Percentiles rank a stretch among this genome's conserved stretches.
phyloP scores from a whole-genome alignment of 2,888 invertebrate species.

The Phania funesta region DNA sequence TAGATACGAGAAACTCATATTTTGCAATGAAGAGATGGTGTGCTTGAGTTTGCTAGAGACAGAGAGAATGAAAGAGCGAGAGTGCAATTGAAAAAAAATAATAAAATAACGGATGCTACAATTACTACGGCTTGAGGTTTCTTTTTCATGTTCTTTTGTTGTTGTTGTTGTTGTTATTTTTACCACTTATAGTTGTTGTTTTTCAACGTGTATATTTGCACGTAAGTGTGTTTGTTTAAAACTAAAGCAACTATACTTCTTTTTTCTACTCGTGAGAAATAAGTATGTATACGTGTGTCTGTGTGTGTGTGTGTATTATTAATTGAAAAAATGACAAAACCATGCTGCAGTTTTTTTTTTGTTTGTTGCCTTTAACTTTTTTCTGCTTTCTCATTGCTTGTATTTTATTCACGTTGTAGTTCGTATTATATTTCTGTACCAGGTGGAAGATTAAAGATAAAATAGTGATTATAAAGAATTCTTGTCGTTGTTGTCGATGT shows the following conservation, averaged over 20 bases:
- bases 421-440: constrained; percentile 52
- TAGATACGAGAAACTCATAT: background rate
- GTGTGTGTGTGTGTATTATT: constrained; percentile 57
- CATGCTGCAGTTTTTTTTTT: constrained; percentile 50
- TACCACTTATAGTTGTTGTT: constrained; percentile 41
- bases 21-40: constrained; percentile 1
- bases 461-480: constrained; percentile 63
- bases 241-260: background rate
- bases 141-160: background rate
- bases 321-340: constrained; percentile 66
- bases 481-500: constrained; percentile 15
- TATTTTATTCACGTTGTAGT: constrained; percentile 21
- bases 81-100: background rate
- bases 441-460: constrained; percentile 67
- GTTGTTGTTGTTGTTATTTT: constrained; percentile 2
- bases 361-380: background rate
- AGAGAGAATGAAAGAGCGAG: background rate
- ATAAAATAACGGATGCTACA: constrained; percentile 40
- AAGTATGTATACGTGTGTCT: background rate
- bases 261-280: background rate
- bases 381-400: constrained; percentile 31
- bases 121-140: constrained; percentile 43
- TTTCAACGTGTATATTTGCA: constrained; percentile 3
- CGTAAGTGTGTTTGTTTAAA: constrained; percentile 28
- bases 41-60: background rate